A percentile compares a stretch with the other conserved stretches of the same genome.
phyloP scores from a whole-genome alignment of 2,113 vertebrate species.

The Isurus oxyrinchus region DNA sequence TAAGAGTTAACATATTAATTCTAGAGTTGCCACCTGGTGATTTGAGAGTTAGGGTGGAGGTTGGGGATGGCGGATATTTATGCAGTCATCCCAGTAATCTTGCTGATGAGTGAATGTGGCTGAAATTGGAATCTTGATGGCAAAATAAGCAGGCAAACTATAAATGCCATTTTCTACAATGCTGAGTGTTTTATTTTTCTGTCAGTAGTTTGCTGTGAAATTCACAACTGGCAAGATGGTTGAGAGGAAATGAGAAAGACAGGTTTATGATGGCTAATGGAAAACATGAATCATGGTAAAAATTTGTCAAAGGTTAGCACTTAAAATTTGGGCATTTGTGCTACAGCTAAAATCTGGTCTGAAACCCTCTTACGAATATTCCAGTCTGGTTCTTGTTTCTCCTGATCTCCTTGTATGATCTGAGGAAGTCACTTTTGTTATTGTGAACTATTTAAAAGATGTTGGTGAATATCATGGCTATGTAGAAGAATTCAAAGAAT shows the following conservation, averaged over 20 bases:
- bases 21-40: not conserved
- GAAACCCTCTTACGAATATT: not conserved
- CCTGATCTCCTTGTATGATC: not conserved
- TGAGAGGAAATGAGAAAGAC: not conserved
- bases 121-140: not conserved
- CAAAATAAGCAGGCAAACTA: not conserved
- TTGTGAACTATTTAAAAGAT: not conserved
- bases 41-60: not conserved
- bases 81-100: not conserved
- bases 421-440: not conserved
- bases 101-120: not conserved
- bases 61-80: not conserved
- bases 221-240: not conserved
- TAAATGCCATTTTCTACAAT: not conserved
- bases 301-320: not conserved
- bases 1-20: not conserved
- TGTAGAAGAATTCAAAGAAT: conserved; percentile 2
- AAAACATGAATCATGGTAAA: not conserved
- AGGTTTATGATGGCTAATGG: not conserved
- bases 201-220: not conserved
- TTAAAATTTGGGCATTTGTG: not conserved
- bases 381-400: not conserved
- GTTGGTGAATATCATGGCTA: not conserved
- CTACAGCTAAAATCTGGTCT: not conserved
- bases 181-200: not conserved